phyloP scores from a whole-genome alignment of 2,888 invertebrate species.

The Phorcus lineatus region DNA sequence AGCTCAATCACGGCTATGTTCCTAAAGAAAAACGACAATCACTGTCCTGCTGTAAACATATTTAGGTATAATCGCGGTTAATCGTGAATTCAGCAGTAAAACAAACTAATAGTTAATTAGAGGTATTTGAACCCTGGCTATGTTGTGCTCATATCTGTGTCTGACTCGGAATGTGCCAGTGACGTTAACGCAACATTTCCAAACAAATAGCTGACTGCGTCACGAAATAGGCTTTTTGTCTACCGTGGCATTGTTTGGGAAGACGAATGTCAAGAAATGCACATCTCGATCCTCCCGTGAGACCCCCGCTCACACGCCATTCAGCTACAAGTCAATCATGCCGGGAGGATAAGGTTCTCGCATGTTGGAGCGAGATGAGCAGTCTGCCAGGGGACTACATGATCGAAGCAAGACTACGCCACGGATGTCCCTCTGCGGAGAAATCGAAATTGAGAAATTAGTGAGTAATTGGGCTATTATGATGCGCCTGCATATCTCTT shows the following conservation, averaged over 20 bases:
- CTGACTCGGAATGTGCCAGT: background rate
- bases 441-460: conserved; percentile 15
- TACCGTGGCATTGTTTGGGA: background rate
- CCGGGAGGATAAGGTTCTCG: background rate
- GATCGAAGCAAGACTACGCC: conserved; percentile 16
- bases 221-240: background rate
- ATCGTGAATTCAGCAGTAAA: too few relatives aligned
- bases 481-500: background rate
- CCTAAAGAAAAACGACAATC: too few relatives aligned
- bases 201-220: background rate
- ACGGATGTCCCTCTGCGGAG: conserved; percentile 3
- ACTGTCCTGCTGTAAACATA: too few relatives aligned
- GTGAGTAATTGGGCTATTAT: conserved; percentile 9
- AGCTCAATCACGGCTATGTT: too few relatives aligned
- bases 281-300: background rate
- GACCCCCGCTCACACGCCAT: background rate
- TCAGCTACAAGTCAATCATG: conserved; percentile 2
- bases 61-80: too few relatives aligned
- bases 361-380: background rate
- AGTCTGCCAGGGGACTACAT: background rate
- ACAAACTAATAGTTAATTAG: too few relatives aligned
- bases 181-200: background rate
- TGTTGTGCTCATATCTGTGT: background rate
- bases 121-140: background rate
- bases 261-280: background rate